Evolutionary conservation across 2,113 vertebrate genomes (phyloP), one percentile per base, ranked within the genome.

Genomic region (Indicator indicator): DNA sequence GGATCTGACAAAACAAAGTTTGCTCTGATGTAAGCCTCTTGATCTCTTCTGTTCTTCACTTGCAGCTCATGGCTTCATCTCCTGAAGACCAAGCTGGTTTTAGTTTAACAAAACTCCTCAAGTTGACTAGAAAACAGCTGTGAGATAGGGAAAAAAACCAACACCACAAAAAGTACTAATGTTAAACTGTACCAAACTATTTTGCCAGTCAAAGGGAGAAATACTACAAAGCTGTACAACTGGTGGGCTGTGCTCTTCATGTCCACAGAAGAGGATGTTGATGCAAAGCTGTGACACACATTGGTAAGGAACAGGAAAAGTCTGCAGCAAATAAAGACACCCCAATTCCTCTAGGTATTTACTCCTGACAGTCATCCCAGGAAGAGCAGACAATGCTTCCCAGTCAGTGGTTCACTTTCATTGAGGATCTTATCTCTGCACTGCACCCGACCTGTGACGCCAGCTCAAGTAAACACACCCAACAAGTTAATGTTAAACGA

Each of bases 391-490:
- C 36, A 80, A 93, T 8, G 36, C 87, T 91, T 62, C 52, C 48
- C 85, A 83, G 72, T 8, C 91, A 36, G 82, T 73, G 87, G 84
- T 62, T 97, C 69, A 81, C 94, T 95, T 95, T 95, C 94, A 88
- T 97, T 95, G 48, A 67, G 85, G 85, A 86, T 94, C 93, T 94
- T 94, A 95, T 95, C 94, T 96, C 80, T 84, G 86, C 86, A 26
- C 76, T 78, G 88, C 76, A 14, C 81, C 17, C 79, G 18, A 83
- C 79, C 79, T 76, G 87, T 59, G 93, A 79, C 63, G 80, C 33
- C 95, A 86, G 72, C 75, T 67, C 27, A 9, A 8, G 76, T 5
- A 36, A 67, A 68, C 76, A 88, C 95, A 81, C 92, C 95, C 94
- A 88, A 42, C 40, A 7, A 36, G 72, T 44, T 48, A 38, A 30